These are phyloP conservation scores for Cepaea hortensis DNA, from an alignment of 2,888 invertebrate genomes.

Conservation along the genomic window DNA sequence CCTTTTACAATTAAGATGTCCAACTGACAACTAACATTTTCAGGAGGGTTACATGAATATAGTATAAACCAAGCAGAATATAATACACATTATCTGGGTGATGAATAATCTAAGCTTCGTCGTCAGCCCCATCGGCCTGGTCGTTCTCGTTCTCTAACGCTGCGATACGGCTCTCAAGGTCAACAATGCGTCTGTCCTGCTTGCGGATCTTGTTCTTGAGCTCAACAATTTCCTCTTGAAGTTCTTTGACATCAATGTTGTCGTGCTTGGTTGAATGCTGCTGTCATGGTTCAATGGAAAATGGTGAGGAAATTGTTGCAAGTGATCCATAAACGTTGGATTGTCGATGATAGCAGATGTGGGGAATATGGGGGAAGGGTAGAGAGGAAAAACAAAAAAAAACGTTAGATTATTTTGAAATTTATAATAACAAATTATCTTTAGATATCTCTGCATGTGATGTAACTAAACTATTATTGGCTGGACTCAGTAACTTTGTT, in stretches of 20 bases:
- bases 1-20: too few relatives aligned
- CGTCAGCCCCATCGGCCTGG: slow-evolving; percentile 46
- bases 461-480: too few relatives aligned
- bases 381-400: neutral
- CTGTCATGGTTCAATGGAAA: neutral
- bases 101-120: neutral
- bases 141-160: slow-evolving; percentile 55
- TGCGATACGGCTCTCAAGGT: slow-evolving; percentile 59
- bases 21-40: too few relatives aligned
- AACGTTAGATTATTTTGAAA: neutral
- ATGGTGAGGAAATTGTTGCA: neutral
- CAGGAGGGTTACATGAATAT: too few relatives aligned
- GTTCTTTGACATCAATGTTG: slow-evolving; percentile 14
- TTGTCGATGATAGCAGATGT: neutral
- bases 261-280: slow-evolving; percentile 33
- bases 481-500: too few relatives aligned
- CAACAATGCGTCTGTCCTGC: slow-evolving; percentile 65
- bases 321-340: neutral
- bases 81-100: too few relatives aligned
- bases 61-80: too few relatives aligned
- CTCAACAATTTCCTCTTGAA: slow-evolving; percentile 63
- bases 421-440: too few relatives aligned
- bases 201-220: slow-evolving; percentile 62
- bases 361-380: neutral
- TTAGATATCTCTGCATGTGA: too few relatives aligned